Evolutionary conservation across 2,113 vertebrate species (phyloP).

Genomic region (Sturnus vulgaris): DNA sequence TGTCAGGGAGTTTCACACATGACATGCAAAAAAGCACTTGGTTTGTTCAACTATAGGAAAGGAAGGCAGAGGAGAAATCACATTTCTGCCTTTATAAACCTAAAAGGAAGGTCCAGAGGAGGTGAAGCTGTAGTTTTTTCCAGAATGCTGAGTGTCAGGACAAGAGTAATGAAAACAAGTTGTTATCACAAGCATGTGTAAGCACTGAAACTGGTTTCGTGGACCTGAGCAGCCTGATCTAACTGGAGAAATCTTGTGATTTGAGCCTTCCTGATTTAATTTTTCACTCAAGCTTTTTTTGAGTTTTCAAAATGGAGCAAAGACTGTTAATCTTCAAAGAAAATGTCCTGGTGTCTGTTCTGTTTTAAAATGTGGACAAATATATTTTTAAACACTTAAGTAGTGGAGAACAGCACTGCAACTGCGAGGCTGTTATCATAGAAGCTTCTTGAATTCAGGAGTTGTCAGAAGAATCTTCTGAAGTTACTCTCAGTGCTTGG

Average conservation of each 20-base stretch:
- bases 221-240: neutral
- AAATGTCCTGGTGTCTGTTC: neutral
- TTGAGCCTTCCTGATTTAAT: neutral
- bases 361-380: neutral
- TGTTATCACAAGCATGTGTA: neutral
- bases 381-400: neutral
- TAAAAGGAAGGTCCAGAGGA: neutral
- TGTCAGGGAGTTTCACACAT: neutral
- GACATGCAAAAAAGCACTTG: neutral
- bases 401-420: neutral
- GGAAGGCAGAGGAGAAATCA: neutral
- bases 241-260: accelerated
- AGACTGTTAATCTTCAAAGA: neutral
- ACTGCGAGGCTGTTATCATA: neutral
- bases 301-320: neutral
- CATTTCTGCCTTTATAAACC: neutral
- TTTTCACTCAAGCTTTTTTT: neutral
- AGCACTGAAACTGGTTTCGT: neutral
- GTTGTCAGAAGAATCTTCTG: neutral
- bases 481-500: neutral
- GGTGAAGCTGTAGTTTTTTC: neutral
- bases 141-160: neutral
- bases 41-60: neutral
- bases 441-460: neutral
- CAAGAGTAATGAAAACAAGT: neutral